Evolutionary conservation across 1,140 invertebrate species (phyloP).

Genomic region (Eufriesea mexicana): DNA sequence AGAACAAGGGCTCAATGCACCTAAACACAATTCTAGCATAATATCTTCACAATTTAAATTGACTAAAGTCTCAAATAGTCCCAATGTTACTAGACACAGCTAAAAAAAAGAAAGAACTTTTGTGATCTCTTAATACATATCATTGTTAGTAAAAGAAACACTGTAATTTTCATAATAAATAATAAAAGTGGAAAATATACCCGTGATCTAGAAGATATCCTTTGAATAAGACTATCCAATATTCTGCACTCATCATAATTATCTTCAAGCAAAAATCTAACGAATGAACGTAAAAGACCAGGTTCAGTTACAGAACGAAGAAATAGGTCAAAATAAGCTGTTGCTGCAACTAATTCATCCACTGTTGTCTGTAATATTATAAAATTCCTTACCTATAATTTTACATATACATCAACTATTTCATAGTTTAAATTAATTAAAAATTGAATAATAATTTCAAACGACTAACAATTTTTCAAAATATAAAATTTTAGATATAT

Average conservation of each 20-base stretch:
- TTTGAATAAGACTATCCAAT: slow-evolving; percentile 89
- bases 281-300: slow-evolving; percentile 90
- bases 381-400: slow-evolving; percentile 4
- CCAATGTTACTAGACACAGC: slow-evolving; percentile 94
- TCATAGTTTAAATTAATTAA: neutral
- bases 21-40: slow-evolving; percentile 95
- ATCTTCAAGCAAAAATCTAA: slow-evolving; percentile 93
- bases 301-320: slow-evolving; percentile 93
- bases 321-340: slow-evolving; percentile 95
- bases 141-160: neutral
- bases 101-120: slow-evolving; percentile 79
- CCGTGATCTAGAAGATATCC: slow-evolving; percentile 88
- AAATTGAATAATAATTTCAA: neutral
- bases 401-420: neutral
- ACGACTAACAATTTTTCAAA: neutral
- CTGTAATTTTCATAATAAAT: neutral
- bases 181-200: slow-evolving; percentile 79
- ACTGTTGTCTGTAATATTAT: slow-evolving; percentile 86
- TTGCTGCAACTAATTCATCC: slow-evolving; percentile 94
- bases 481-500: no score
- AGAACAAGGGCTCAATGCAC: slow-evolving; percentile 93
- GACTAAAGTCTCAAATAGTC: slow-evolving; percentile 94
- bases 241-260: slow-evolving; percentile 91
- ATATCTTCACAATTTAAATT: slow-evolving; percentile 98
- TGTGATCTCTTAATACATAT: neutral